Base-by-base conservation (phyloP, 1,140 invertebrate species). In the Rhyzopertha dominica region DNA sequence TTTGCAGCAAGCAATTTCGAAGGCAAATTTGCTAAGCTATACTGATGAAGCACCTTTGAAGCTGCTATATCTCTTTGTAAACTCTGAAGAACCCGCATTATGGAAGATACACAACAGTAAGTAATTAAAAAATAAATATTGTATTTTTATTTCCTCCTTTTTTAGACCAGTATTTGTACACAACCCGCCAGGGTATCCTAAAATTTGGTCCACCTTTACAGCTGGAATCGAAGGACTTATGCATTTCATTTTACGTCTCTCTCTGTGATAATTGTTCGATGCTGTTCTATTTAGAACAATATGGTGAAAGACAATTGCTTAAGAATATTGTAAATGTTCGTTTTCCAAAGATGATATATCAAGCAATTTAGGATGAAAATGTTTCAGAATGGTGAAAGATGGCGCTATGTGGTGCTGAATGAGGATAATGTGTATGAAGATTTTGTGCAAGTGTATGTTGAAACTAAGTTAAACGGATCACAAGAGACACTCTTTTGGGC, bases 71-170 rank as follows among this genome's bases (percentile, higher is more conserved):
- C 36, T 58, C 7, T 37, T 58, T 4, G 34, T 56, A 29, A 34
- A 50, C 14, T 58, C 56, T 30, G 4, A 22, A 0, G 28, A 56
- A 35, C 39, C 39, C 2, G 51, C 56, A 37, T 29, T 58, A 4
- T 61, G 58, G 58, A 61, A 58, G 41, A 37, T 61, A 9, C 51
- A 53, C 34, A 50, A 61, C 47, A 61, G 58, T 61, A 47, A 48
- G 43, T 28, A n/a, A n/a, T 25, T 48, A n/a, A 12, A 23, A 42
- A 26, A 16, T 36, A 32, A 9, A 16, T 43, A 42, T 8, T 47
- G 18, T 1, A 3, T 5, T n/a, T 41, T 41, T 35, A 2, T 34
- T 41, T 39, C 26, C 26, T 35, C 7, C 3, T 23, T 16, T 50
- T 59, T 41, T 24, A 60, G 58, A 58, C 36, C 32, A 50, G 10